Evolutionary conservation across 1,140 invertebrate genomes (phyloP).

Genomic region (Hetaerina americana): DNA sequence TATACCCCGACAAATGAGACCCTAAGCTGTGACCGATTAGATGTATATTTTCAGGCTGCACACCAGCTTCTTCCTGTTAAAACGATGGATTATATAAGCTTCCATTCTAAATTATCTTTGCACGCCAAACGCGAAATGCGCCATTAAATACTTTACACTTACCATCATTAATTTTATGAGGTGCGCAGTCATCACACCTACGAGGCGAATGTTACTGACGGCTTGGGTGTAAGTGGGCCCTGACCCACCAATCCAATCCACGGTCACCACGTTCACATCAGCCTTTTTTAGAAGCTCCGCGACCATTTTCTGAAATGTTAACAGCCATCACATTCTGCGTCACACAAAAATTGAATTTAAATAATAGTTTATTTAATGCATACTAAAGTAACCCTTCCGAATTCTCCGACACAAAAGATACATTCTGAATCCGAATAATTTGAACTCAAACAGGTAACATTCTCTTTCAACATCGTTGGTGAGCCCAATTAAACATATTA

Average conservation of each 20-base stretch:
- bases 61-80: conserved; percentile 32
- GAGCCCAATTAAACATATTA: no score
- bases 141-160: conserved; percentile 13
- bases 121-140: background rate
- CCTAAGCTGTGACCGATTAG: conserved; percentile 85
- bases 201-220: conserved; percentile 75
- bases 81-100: background rate
- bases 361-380: conserved; percentile 1
- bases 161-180: conserved; percentile 41
- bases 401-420: background rate
- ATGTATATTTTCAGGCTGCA: conserved; percentile 41
- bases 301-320: conserved; percentile 35
- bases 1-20: conserved; percentile 70
- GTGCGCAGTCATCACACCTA: conserved; percentile 68
- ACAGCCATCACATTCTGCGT: conserved; percentile 32
- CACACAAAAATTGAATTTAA: conserved; percentile 23
- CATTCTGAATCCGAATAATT: background rate
- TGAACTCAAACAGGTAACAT: conserved; percentile 1
- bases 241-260: conserved; percentile 76
- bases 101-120: background rate
- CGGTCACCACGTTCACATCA: conserved; percentile 57
- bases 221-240: conserved; percentile 80
- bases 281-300: conserved; percentile 49
- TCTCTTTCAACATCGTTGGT: no score
- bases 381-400: background rate